A percentile compares a stretch with the other conserved stretches of the same genome.
Evolutionary conservation across 2,888 invertebrate genomes (phyloP).

Genomic region (Acrocera orbiculus): DNA sequence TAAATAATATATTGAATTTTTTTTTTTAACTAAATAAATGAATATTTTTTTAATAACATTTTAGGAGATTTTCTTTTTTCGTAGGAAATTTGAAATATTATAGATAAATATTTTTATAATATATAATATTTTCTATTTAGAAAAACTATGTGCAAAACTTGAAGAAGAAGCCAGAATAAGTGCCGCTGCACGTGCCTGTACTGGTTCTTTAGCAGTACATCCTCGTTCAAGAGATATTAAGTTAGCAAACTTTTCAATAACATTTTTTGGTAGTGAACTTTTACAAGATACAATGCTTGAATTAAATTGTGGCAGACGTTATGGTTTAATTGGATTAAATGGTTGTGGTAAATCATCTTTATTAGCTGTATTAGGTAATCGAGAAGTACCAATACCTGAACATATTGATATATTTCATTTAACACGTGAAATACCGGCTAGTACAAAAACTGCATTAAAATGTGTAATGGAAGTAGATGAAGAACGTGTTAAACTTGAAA

Average conservation of each 20-base stretch:
- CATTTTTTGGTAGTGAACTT: slow-evolving; percentile 94
- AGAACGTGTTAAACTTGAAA: slow-evolving; percentile 78
- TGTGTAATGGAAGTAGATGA: slow-evolving; percentile 98
- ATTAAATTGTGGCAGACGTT: slow-evolving; percentile 91
- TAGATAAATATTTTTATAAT: no score
- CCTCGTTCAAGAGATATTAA: slow-evolving; percentile 92
- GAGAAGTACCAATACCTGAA: slow-evolving; percentile 90
- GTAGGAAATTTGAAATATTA: no score
- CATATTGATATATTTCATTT: slow-evolving; percentile 96
- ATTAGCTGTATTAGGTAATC: slow-evolving; percentile 74
- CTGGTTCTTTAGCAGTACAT: slow-evolving; percentile 89
- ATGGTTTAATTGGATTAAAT: slow-evolving; percentile 93
- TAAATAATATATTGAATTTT: no score
- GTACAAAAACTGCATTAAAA: slow-evolving; percentile 84
- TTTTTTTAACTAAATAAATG: no score
- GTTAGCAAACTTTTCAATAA: slow-evolving; percentile 89
- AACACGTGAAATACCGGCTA: slow-evolving; percentile 95
- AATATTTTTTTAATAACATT: no score
- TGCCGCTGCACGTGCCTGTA: slow-evolving; percentile 84
- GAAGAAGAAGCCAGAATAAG: slow-evolving; percentile 84
- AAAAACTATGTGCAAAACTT: slow-evolving; percentile 68
- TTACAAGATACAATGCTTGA: slow-evolving; percentile 91
- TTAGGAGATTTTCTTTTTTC: no score
- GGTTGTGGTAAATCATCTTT: slow-evolving; percentile 97
- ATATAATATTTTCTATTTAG: no score